phyloP scores from a whole-genome alignment of 2,113 vertebrate genomes.

The Chascanopsetta lugubris region DNA sequence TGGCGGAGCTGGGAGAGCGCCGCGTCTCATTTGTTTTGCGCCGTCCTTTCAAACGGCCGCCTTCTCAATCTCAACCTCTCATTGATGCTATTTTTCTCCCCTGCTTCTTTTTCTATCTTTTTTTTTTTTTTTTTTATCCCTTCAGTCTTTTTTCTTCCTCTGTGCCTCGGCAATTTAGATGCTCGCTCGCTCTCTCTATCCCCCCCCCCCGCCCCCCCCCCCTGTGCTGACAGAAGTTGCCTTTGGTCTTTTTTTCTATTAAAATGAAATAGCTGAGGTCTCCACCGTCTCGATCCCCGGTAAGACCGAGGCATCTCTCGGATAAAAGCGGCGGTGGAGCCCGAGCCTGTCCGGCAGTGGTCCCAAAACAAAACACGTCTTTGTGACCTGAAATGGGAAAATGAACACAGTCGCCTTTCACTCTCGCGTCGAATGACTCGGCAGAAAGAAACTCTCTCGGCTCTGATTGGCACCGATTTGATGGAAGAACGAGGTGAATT shows the following conservation, averaged over 20 bases:
- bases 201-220: conserved; percentile 6
- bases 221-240: conserved; percentile 1
- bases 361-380: no score
- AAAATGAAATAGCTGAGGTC: conserved; percentile 25
- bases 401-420: no score
- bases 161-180: conserved; percentile 18
- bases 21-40: conserved; percentile 46
- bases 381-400: background rate
- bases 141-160: conserved; percentile 17
- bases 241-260: conserved; percentile 28
- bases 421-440: no score
- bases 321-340: background rate
- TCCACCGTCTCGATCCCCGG: conserved; percentile 9
- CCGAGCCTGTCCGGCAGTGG: background rate
- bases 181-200: background rate
- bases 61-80: conserved; percentile 36
- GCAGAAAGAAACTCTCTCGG: no score
- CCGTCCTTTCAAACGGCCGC: conserved; percentile 29
- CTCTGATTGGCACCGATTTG: no score
- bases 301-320: conserved; percentile 1
- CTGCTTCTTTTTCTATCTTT: conserved; percentile 36
- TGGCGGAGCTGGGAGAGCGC: conserved; percentile 8
- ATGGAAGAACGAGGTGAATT: no score
- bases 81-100: conserved; percentile 36
- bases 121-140: conserved; percentile 19